Evolutionary conservation across 2,888 invertebrate genomes (phyloP).

Genomic region (Rhodophaea formosa): DNA sequence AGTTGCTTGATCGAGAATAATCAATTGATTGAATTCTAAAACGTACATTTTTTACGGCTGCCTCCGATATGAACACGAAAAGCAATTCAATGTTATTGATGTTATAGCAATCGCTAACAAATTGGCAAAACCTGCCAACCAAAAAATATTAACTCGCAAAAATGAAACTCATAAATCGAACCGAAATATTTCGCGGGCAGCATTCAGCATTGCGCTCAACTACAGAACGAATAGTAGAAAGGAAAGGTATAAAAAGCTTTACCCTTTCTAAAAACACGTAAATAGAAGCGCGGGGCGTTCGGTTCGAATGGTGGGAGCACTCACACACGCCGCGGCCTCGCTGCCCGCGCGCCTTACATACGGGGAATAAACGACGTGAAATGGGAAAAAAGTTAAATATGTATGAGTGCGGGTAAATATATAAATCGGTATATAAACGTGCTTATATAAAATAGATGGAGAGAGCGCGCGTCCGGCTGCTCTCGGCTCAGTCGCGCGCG

Average conservation of each 20-base stretch:
- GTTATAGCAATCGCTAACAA: constrained; percentile 29
- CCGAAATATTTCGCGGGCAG: constrained; percentile 68
- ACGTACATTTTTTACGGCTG: background rate
- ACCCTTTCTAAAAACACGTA: constrained; percentile 80
- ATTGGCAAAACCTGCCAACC: constrained; percentile 55
- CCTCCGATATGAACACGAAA: constrained; percentile 15
- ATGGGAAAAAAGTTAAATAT: constrained; percentile 81
- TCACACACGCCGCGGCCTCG: constrained; percentile 52
- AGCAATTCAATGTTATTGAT: constrained; percentile 18
- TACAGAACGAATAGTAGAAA: constrained; percentile 73
- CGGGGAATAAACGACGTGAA: constrained; percentile 77
- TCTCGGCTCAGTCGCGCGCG: constrained; percentile 67
- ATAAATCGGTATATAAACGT: constrained; percentile 78
- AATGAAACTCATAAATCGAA: constrained; percentile 74
- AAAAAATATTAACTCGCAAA: constrained; percentile 59
- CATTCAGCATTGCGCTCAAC: constrained; percentile 66
- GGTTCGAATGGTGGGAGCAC: constrained; percentile 57
- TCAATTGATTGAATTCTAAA: background rate
- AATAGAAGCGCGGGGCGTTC: constrained; percentile 66
- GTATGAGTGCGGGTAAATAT: constrained; percentile 81
- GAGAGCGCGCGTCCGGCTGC: constrained; percentile 53
- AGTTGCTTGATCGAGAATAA: background rate
- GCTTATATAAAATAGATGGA: constrained; percentile 74
- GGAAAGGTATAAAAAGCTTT: constrained; percentile 78
- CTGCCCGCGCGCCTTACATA: constrained; percentile 62